phyloP scores from a whole-genome alignment of 2,113 vertebrate genomes.

The Origma solitaria region DNA sequence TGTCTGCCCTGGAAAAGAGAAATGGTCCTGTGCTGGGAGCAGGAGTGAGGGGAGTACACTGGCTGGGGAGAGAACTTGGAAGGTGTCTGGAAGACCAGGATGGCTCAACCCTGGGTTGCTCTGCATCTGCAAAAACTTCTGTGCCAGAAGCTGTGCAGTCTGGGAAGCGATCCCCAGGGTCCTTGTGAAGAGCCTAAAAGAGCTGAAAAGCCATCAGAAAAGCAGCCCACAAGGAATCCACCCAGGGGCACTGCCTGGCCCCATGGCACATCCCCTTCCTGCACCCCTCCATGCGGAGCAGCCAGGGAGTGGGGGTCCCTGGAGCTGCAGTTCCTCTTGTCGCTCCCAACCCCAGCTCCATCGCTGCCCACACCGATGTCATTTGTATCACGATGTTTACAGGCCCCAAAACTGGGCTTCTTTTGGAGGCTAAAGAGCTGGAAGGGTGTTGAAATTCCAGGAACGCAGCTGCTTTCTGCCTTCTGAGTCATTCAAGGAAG shows the following conservation, averaged over 20 bases:
- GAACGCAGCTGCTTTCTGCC: background rate
- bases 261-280: background rate
- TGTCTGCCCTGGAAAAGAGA: background rate
- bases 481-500: background rate
- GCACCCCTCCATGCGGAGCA: rapidly evolving
- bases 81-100: rapidly evolving
- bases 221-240: background rate
- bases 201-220: background rate
- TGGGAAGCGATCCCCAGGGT: background rate
- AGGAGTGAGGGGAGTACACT: background rate
- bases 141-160: background rate
- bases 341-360: rapidly evolving
- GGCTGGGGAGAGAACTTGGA: background rate
- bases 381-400: rapidly evolving
- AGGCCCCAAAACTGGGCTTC: background rate
- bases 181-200: background rate
- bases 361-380: rapidly evolving
- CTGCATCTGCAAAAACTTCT: background rate
- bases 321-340: background rate
- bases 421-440: background rate
- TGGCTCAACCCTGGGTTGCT: background rate
- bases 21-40: rapidly evolving
- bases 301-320: rapidly evolving
- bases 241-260: background rate
- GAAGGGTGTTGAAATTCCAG: background rate